Base-by-base conservation (phyloP, 2,113 vertebrate genomes). In the Lathamus discolor region DNA sequence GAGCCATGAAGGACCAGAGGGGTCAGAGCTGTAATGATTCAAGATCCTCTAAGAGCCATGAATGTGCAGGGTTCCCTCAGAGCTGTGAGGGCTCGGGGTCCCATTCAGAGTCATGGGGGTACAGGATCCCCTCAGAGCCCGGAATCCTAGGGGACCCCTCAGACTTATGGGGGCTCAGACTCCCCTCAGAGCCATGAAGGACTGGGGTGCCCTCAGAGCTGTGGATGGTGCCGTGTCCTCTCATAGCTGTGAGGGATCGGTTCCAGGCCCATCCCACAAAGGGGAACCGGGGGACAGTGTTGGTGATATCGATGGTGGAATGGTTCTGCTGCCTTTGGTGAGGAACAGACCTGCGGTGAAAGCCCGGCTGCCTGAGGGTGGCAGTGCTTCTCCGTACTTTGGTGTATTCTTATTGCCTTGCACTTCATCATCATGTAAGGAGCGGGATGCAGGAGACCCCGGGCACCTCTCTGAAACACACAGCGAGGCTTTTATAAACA, bases 41-140 rank as follows among this genome's bases (percentile, higher is more conserved):
- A 27, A 33, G 11, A 13, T 49, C 44, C 33, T 69, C 31, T 67
- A 44, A 19, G 11, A 55, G 10, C 20, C 13, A 3, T 41, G 25
- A 43, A 52, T n/a, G 6, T 11, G 4, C n/a, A 6, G 23, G 10
- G 3, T 28, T 15, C 16, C 4, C 25, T 5, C 52, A 17, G n/a
- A 43, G 29, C 29, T 2, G 0, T 37, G 37, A 31, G 10, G 57
- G 13, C 3, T 2, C 1, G 1, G 31, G 25, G 6, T 33, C 48
- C 33, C 17, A 31, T 17, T 31, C 59, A 13, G 81, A 63, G 37
- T 54, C 9, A 2, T 33, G 43, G n/a, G 18, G 35, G 43, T 10
- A 7, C 22, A 8, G 73, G 52, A 20, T 31, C 16, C 24, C 18
- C 62, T 35, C 39, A 5, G 39, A 46, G 54, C 54, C 54, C 31